phyloP scores from a whole-genome alignment of 2,888 invertebrate genomes.

The Drosophila gaucha region DNA sequence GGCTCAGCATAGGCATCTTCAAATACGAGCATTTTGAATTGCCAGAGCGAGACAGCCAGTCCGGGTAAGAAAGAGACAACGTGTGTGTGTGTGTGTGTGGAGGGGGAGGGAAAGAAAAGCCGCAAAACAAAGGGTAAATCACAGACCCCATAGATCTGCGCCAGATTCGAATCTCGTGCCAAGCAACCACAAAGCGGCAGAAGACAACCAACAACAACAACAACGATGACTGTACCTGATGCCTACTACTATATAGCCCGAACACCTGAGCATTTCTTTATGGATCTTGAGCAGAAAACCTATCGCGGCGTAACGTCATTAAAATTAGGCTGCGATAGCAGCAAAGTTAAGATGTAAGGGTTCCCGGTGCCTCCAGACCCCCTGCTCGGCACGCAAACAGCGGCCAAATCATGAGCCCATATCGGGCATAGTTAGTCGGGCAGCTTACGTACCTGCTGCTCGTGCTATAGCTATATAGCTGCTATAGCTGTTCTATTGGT shows the following conservation, averaged over 20 bases:
- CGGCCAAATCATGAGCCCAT: conserved; percentile 54
- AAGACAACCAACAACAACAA: conserved; percentile 23
- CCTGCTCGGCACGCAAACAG: conserved; percentile 35
- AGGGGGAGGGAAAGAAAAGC: conserved; percentile 37
- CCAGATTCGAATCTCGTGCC: conserved; percentile 69
- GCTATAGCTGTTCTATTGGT: conserved; percentile 66
- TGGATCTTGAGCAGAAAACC: conserved; percentile 79
- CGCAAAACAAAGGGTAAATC: conserved; percentile 70
- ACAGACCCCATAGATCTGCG: conserved; percentile 58
- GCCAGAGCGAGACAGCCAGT: conserved; percentile 34
- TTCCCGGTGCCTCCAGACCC: conserved; percentile 38
- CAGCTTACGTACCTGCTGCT: conserved; percentile 14
- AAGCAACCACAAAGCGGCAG: conserved; percentile 60
- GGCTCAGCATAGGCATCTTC: conserved; percentile 71
- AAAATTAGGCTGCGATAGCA: conserved; percentile 73
- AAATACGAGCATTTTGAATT: conserved; percentile 50
- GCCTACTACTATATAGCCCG: conserved; percentile 21
- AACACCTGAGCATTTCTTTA: conserved; percentile 79
- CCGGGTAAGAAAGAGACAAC: conserved; percentile 12
- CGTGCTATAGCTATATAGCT: conserved; percentile 23
- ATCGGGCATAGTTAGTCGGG: conserved; percentile 60
- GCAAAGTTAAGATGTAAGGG: conserved; percentile 55
- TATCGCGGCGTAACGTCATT: conserved; percentile 81
- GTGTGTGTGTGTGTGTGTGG: conserved; percentile 4
- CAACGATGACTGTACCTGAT: conserved; percentile 49